Conservation (phyloP, 1,140 invertebrate genomes). For the Mycetomoellerius zeteki region DNA sequence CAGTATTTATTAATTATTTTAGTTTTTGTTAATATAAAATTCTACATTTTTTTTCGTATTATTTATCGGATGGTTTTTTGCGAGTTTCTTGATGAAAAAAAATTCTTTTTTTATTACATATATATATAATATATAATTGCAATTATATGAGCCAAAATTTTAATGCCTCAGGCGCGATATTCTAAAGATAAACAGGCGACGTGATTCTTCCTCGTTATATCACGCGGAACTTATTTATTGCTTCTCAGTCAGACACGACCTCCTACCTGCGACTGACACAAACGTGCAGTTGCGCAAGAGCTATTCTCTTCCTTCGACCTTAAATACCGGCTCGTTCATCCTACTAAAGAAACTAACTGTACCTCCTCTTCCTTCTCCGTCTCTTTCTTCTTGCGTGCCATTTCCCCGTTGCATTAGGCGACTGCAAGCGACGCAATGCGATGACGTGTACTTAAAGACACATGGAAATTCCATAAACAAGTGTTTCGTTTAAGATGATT, state of each 20-base stretch:
- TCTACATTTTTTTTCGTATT: no score
- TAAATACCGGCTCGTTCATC: conserved; percentile 65
- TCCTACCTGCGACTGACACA: conserved; percentile 72
- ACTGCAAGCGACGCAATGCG: background rate
- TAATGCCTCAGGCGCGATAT: background rate
- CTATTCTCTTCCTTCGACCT: conserved; percentile 67
- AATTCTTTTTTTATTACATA: background rate
- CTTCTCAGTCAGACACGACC: conserved; percentile 77
- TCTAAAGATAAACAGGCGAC: background rate
- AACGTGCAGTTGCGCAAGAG: conserved; percentile 64
- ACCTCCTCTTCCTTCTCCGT: conserved; percentile 31
- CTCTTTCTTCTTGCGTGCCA: conserved; percentile 39
- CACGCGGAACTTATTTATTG: conserved; percentile 77
- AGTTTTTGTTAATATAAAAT: no score
- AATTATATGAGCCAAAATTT: background rate
- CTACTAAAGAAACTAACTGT: conserved; percentile 51
- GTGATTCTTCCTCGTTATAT: conserved; percentile 8
- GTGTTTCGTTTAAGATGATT: background rate
- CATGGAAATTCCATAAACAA: background rate
- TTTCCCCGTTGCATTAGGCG: conserved; percentile 19
- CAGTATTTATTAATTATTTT: no score
- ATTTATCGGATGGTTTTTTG: background rate
- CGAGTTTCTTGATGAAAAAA: background rate
- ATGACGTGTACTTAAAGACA: conserved; percentile 15
- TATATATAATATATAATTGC: background rate